Base-by-base conservation (phyloP, 30 jellyfish, hydroid and myxozoan genomes). In the Pseudorhiza aurosa region DNA sequence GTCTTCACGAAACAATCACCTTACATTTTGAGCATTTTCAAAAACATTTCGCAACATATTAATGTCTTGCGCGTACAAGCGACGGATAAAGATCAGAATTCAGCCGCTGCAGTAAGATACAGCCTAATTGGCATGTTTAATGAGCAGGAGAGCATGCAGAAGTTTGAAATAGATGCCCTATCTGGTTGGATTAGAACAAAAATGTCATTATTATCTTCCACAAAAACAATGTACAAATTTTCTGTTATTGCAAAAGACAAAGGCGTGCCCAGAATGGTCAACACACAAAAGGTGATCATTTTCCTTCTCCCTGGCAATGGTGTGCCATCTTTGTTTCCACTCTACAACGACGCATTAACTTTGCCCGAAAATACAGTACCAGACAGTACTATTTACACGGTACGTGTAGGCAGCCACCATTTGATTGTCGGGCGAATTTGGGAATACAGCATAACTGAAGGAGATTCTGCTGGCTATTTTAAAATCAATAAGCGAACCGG, bases 61-160 rank as follows among this genome's bases (percentile, higher is more conserved):
- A 30, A 46, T 18, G 75, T 94, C 18, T n/a, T 82, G 19, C 87
- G 74, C 15, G 95, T 77, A 4, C 76, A 59, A 22, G 99, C 99
- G 10, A 59, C 85, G n/a, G 99, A 94, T 74, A 60, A 39, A n/a
- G 99, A 94, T 62, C 70, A 58, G 17, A 93, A 47, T 0, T 46
- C 73, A 15, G 63, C 93, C 14, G 87, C 94, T 26, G 51, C 32
- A 19, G 74, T 72, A 25, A 65, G 30, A 24, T 94, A 81, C 88
- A 50, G 88, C 26, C 62, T 94, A 18, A 24, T 50, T 1, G 95
- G 88, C 12, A 28, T 85, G 58, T 39, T 37, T 25, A 75, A 47
- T 32, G 89, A 72, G 32, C 40, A 53, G n/a, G 80, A 60, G 9
- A 56, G 85, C 39, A 42, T 94, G 12, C 1, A 18, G 3, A 35